Percentiles rank a stretch among this genome's conserved stretches.
phyloP scores from a whole-genome alignment of 2,888 invertebrate species.

The Lasioglossum calceatum region DNA sequence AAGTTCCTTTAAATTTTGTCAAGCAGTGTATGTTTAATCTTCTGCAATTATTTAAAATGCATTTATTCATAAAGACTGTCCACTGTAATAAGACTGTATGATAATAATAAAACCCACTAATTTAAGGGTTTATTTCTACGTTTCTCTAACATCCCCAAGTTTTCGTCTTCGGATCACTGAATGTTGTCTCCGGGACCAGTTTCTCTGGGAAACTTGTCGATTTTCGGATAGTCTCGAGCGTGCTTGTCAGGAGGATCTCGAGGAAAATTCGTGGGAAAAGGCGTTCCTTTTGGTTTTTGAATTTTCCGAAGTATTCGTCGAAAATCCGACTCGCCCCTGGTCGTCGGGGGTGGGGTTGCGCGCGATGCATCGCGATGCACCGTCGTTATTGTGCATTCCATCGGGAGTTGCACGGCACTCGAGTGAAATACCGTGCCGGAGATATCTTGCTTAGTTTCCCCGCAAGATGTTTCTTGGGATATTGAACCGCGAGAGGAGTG shows the following conservation, averaged over 20 bases:
- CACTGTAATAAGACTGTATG: no score
- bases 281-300: background rate
- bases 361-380: constrained; percentile 2
- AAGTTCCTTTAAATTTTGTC: no score
- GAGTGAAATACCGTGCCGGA: constrained; percentile 71
- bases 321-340: background rate
- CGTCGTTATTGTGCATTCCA: constrained; percentile 62
- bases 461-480: constrained; percentile 7
- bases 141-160: background rate
- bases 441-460: constrained; percentile 31
- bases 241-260: background rate
- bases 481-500: background rate
- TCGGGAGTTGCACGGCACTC: constrained; percentile 66
- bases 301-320: background rate
- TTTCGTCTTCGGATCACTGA: background rate
- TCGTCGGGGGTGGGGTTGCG: background rate
- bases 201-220: background rate
- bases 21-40: background rate
- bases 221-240: background rate
- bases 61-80: background rate
- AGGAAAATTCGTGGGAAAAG: background rate
- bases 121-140: background rate
- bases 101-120: background rate
- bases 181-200: background rate
- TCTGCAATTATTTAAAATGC: background rate